Evolutionary conservation across 1,140 invertebrate genomes (phyloP).

Genomic region (Cydia splendana): DNA sequence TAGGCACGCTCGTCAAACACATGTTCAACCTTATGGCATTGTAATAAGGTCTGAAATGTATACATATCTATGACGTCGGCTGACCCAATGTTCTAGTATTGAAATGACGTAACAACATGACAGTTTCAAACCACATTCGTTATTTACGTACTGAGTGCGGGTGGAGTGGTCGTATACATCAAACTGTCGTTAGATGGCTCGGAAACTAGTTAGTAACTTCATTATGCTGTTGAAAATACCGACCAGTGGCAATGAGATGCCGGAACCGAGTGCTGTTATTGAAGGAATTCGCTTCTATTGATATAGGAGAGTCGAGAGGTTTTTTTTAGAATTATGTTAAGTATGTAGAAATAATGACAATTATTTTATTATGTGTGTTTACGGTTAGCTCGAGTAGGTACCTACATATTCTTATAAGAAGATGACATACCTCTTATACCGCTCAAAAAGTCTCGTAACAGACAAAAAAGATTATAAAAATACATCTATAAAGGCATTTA

Average conservation of each 20-base stretch:
- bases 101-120: not conserved
- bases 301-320: not conserved
- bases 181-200: not conserved
- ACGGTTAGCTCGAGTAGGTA: no score
- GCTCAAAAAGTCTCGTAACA: no score
- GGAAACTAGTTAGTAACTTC: not conserved
- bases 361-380: no score
- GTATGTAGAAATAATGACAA: no score
- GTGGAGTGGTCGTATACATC: not conserved
- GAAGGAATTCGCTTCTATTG: not conserved
- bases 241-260: not conserved
- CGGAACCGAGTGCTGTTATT: not conserved
- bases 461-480: no score
- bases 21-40: not conserved
- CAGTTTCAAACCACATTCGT: not conserved
- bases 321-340: not conserved
- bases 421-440: no score
- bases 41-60: not conserved
- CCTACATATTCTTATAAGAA: no score
- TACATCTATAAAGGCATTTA: no score
- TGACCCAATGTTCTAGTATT: not conserved
- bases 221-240: not conserved
- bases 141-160: not conserved
- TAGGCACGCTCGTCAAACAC: not conserved
- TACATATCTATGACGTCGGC: not conserved